Base-by-base conservation (phyloP, 2,113 vertebrate species). In the Rhagologus leucostigma region DNA sequence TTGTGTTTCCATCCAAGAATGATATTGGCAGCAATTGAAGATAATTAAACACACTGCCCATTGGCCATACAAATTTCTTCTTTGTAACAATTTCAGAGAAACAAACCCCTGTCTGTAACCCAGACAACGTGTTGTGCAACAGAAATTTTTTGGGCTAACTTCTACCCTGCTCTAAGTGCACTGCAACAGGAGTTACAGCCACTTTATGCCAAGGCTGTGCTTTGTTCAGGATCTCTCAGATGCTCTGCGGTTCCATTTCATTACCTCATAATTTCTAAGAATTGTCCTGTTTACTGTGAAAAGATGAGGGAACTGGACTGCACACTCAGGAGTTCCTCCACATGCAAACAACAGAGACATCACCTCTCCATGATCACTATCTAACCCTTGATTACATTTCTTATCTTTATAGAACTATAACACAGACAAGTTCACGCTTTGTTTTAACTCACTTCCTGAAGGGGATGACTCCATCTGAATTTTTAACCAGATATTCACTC, bases 401-500 rank as follows among this genome's bases (percentile, higher is more conserved):
- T 56, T 65, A 47, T 74, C 75, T 50, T 84, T 46, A 60, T 2
- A 41, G n/a, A 89, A 74, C 75, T 59, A 1, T 30, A 93, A 46
- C 22, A 80, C 10, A 29, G 52, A 39, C 21, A 71, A 59, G 35
- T 15, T 77, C 49, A 42, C n/a, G 6, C 18, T 24, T 27, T 50
- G 24, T 24, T 80, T 71, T 57, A 50, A 98, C 98, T 98, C 95
- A 98, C 98, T 67, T 55, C 95, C 89, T 35, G 83, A 60, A 87
- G 50, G 65, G 50, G 87, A 90, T 18, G 85, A 94, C 39, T 97
- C 98, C 35, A 99, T 98, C 75, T 98, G 98, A 95, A 99, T 97
- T 94, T 97, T 98, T 46, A 99, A 97, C 99, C 99, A 99, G 97
- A 99, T 98, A 96, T 98, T 99, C 59, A 84, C n/a, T 13, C 98